A percentile compares a stretch with the other conserved stretches of the same genome.
These are phyloP conservation scores for Rhadina sibilatrix DNA, from an alignment of 2,113 vertebrate species.

Conservation along the genomic window DNA sequence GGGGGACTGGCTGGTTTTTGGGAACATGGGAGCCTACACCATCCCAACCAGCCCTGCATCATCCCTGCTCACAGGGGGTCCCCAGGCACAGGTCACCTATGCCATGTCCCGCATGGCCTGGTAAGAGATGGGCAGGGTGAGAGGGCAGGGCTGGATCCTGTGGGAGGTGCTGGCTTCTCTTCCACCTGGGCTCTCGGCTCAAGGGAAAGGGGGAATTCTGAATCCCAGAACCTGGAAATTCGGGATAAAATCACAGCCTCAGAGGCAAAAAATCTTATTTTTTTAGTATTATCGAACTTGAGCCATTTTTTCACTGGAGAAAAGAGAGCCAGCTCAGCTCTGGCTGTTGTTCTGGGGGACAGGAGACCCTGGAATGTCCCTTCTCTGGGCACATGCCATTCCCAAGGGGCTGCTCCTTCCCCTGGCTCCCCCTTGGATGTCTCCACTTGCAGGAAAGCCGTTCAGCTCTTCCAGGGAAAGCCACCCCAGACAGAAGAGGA, in stretches of 20 bases:
- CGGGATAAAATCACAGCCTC: not conserved
- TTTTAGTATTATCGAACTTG: not conserved
- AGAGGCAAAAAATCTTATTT: fast-evolving
- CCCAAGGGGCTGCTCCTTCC: not conserved
- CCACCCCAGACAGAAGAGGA: constrained; percentile 11
- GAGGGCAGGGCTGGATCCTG: not conserved
- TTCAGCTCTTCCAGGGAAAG: constrained; percentile 61
- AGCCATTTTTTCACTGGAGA: not conserved
- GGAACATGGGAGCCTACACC: constrained; percentile 78
- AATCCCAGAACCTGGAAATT: not conserved
- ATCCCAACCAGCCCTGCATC: not conserved
- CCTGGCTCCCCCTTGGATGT: not conserved
- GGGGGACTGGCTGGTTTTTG: constrained; percentile 79
- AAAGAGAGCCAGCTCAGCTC: not conserved
- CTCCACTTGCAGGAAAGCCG: constrained; percentile 61
- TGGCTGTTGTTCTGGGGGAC: too few species aligned
- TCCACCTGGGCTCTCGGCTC: not conserved
- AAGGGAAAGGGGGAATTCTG: not conserved
- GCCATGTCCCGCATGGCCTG: constrained; percentile 77
- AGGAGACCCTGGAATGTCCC: not conserved
- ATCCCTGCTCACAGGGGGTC: not conserved
- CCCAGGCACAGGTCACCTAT: constrained; percentile 50
- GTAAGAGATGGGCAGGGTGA: constrained; percentile 38
- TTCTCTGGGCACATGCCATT: not conserved
- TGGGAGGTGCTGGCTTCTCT: not conserved